A percentile compares a stretch with the other conserved stretches of the same genome.
Conservation (phyloP, 2,888 invertebrate species). For the Cosmopolites sordidus region DNA sequence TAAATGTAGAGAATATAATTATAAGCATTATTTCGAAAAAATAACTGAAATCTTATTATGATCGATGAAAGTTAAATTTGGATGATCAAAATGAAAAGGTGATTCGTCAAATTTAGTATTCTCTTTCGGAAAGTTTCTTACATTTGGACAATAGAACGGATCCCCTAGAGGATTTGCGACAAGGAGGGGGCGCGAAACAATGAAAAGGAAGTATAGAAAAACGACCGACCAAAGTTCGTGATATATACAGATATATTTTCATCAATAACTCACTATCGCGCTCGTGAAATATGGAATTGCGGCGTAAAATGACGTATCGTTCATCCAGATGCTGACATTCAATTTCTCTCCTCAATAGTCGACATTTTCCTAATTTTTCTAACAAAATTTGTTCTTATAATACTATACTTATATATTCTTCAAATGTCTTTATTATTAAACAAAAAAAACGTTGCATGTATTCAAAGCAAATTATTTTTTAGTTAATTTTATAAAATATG, state of each 20-base stretch:
- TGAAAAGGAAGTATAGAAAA: constrained; percentile 30
- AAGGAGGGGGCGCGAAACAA: constrained; percentile 37
- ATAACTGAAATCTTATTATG: constrained; percentile 5
- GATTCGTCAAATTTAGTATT: constrained; percentile 40
- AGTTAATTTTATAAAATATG: too few species aligned
- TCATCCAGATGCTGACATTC: constrained; percentile 19
- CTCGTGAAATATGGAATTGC: constrained; percentile 41
- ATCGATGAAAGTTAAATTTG: constrained; percentile 18
- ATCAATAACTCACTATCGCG: constrained; percentile 43
- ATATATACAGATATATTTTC: constrained; percentile 36
- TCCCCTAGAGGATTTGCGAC: constrained; percentile 36
- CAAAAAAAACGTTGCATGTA: too few species aligned
- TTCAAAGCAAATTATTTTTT: too few species aligned
- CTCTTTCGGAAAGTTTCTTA: constrained; percentile 30
- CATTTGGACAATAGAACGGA: constrained; percentile 31
- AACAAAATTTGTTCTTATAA: too few species aligned
- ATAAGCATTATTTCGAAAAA: too few species aligned
- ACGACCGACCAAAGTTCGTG: constrained; percentile 33
- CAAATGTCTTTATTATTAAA: too few species aligned
- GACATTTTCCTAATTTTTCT: not conserved
- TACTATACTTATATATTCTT: too few species aligned
- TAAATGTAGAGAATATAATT: too few species aligned
- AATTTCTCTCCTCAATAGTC: not conserved
- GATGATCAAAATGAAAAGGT: constrained; percentile 30
- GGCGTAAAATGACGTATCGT: constrained; percentile 38